Evolutionary conservation across 2,113 vertebrate genomes (phyloP).

Genomic region (Phrynosoma blainvillii): DNA sequence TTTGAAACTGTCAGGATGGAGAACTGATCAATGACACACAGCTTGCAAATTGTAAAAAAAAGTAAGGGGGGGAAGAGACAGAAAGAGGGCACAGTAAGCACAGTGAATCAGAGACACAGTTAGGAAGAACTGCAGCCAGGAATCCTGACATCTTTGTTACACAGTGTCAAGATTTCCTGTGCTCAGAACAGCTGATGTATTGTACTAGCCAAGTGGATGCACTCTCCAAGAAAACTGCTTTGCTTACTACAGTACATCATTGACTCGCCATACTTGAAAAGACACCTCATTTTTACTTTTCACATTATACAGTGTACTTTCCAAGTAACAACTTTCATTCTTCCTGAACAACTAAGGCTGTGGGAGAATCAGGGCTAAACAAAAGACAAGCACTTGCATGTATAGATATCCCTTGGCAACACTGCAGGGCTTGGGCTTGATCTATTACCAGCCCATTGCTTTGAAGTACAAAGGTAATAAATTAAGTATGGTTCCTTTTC

Average conservation of each 20-base stretch:
- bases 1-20: background rate
- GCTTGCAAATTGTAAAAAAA: slow-evolving; percentile 28
- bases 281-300: slow-evolving; percentile 23
- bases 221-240: slow-evolving; percentile 1
- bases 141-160: slow-evolving; percentile 26
- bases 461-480: background rate
- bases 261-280: slow-evolving; percentile 18
- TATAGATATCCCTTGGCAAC: background rate
- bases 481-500: background rate
- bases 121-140: slow-evolving; percentile 14
- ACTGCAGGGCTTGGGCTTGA: slow-evolving; percentile 5
- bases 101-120: slow-evolving; percentile 35
- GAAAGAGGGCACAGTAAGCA: slow-evolving; percentile 27
- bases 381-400: background rate
- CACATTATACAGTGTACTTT: background rate
- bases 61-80: too few species aligned
- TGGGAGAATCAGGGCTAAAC: background rate
- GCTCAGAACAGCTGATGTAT: background rate
- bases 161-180: slow-evolving; percentile 38
- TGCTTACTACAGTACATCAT: slow-evolving; percentile 11
- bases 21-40: slow-evolving; percentile 19
- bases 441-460: background rate
- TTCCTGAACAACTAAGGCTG: background rate
- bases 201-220: background rate
- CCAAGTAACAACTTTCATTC: background rate